A percentile compares a stretch with the other conserved stretches of the same genome.
Conservation (phyloP, 2,888 invertebrate genomes). For the Trissonchulus sp. region DNA sequence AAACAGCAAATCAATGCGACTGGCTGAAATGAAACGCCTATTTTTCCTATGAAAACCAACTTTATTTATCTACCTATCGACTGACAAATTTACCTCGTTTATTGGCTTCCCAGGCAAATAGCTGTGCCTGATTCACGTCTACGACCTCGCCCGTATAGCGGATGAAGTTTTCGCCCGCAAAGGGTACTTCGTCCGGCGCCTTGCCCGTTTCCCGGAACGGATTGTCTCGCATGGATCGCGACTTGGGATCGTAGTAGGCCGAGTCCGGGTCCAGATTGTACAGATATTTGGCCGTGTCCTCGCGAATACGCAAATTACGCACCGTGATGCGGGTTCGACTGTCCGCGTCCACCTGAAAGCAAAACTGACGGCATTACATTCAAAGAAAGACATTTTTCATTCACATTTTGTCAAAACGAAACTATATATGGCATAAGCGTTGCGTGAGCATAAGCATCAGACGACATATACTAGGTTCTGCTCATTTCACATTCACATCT, state of each 20-base stretch:
- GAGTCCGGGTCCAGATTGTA: conserved; percentile 92
- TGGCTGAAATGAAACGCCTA: too few relatives aligned
- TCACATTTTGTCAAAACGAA: too few relatives aligned
- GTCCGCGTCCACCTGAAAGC: conserved; percentile 79
- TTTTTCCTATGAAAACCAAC: too few relatives aligned
- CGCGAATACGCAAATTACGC: conserved; percentile 89
- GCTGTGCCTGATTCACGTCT: conserved; percentile 78
- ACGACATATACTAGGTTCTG: too few relatives aligned
- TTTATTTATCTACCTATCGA: too few relatives aligned
- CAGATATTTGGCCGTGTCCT: conserved; percentile 97
- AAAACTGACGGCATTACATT: too few relatives aligned
- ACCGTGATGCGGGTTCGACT: conserved; percentile 96
- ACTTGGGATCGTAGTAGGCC: conserved; percentile 98
- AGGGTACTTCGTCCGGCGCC: conserved; percentile 52
- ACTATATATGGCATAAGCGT: too few relatives aligned
- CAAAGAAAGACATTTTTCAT: too few relatives aligned
- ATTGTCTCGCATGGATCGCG: conserved; percentile 95
- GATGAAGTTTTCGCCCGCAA: conserved; percentile 89
- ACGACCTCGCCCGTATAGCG: conserved; percentile 88
- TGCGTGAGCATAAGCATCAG: too few relatives aligned
- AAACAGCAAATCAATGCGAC: too few relatives aligned
- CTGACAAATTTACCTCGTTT: conserved; percentile 34
- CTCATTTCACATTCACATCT: too few relatives aligned
- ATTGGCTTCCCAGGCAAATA: conserved; percentile 50
- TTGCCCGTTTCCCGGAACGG: conserved; percentile 64